These are phyloP conservation scores for Crotalus viridis DNA, from an alignment of 2,113 vertebrate genomes.

Conservation along the genomic window DNA sequence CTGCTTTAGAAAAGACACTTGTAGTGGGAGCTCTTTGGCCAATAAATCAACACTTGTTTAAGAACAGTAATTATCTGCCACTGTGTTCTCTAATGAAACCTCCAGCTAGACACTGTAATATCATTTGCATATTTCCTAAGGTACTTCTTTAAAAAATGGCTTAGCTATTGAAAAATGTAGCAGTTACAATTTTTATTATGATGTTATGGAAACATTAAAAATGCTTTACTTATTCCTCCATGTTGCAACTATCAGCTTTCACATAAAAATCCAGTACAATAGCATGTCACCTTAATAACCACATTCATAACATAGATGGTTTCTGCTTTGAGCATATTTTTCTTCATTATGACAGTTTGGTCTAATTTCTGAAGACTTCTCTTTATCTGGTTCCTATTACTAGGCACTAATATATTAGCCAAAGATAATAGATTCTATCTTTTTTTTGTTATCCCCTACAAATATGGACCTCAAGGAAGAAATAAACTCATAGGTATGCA, in stretches of 20 bases:
- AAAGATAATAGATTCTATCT: conserved; percentile 55
- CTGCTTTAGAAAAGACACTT: background rate
- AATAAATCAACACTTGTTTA: background rate
- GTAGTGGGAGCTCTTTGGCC: background rate
- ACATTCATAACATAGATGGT: conserved; percentile 65
- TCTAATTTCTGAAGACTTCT: conserved; percentile 70
- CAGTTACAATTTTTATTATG: conserved; percentile 8
- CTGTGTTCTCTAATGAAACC: background rate
- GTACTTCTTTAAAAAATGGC: background rate
- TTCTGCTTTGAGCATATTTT: conserved; percentile 68
- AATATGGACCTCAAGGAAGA: conserved; percentile 59
- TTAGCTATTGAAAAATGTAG: conserved; percentile 46
- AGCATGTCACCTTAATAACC: conserved; percentile 74
- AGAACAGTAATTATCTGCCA: background rate
- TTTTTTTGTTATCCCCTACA: conserved; percentile 64
- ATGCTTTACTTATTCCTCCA: conserved; percentile 56
- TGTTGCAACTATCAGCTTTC: conserved; percentile 59
- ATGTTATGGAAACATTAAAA: conserved; percentile 35
- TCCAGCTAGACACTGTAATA: background rate
- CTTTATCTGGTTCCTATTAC: conserved; percentile 74
- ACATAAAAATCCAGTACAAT: conserved; percentile 70
- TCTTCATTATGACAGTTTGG: conserved; percentile 67
- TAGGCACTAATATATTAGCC: conserved; percentile 63
- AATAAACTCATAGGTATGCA: conserved; percentile 56
- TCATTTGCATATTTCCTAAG: background rate